These are phyloP conservation scores for Actinostola sp. DNA, from an alignment of 92 coral and sea anemone genomes.

Conservation along the genomic window DNA sequence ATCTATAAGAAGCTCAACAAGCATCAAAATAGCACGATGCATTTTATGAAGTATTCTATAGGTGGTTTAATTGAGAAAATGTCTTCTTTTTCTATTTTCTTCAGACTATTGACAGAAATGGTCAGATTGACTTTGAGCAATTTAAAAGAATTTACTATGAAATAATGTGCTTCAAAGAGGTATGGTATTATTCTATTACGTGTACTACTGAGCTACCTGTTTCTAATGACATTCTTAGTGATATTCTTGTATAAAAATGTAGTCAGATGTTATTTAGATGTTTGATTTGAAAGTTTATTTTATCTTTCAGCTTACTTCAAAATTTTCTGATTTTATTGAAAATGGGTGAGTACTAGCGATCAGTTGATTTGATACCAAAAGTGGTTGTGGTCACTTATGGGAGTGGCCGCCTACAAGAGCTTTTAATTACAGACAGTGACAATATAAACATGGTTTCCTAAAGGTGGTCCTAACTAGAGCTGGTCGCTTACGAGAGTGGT, in stretches of 20 bases:
- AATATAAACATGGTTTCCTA: no score
- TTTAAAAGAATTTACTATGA: conserved; percentile 85
- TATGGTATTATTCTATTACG: conserved; percentile 17
- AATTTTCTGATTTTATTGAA: conserved; percentile 75
- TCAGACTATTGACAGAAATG: conserved; percentile 85
- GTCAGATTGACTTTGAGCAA: conserved; percentile 93
- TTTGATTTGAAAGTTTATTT: not conserved
- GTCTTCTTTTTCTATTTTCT: not conserved
- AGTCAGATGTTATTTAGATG: no score
- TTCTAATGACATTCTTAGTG: not conserved
- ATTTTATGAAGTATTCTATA: not conserved
- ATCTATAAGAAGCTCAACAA: no score
- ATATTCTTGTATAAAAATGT: not conserved
- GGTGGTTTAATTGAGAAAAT: not conserved
- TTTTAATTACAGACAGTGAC: no score
- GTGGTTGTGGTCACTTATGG: no score
- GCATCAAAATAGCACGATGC: no score
- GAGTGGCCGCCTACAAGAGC: no score
- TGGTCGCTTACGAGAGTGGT: no score
- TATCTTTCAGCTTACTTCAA: conserved; percentile 59
- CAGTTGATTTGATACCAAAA: not conserved
- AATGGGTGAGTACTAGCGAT: conserved; percentile 60
- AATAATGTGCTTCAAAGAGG: conserved; percentile 87
- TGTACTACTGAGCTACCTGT: not conserved
- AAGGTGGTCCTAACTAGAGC: no score